phyloP scores from a whole-genome alignment of 2,113 vertebrate species.

The Terrapene triunguis region DNA sequence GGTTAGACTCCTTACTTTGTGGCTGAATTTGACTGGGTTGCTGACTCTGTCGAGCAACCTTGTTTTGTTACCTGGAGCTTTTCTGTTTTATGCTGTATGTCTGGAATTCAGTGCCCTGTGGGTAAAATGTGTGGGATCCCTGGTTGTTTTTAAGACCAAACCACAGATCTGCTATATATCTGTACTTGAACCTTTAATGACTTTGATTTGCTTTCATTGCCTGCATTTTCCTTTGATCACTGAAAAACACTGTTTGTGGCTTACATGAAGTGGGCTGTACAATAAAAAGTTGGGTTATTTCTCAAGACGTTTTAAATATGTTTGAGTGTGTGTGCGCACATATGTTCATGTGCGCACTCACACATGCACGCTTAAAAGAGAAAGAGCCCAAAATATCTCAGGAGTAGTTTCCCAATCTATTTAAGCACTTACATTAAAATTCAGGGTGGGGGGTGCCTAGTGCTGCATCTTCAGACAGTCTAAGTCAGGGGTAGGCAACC shows the following conservation, averaged over 20 bases:
- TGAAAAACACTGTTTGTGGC: neutral
- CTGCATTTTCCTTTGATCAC: neutral
- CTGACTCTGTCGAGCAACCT: neutral
- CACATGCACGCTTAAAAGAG: neutral
- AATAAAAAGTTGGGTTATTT: neutral
- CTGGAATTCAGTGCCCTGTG: neutral
- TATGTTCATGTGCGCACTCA: neutral
- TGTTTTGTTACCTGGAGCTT: neutral
- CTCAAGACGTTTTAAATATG: neutral
- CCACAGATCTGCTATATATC: constrained; percentile 7
- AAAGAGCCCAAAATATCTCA: neutral
- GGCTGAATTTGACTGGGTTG: neutral
- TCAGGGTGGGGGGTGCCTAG: neutral
- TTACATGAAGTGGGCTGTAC: neutral
- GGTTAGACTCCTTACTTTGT: neutral
- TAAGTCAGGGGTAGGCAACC: neutral
- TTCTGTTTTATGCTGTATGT: neutral
- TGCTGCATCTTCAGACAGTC: neutral
- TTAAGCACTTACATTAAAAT: constrained; percentile 45
- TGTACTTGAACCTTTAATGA: neutral
- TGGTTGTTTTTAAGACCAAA: neutral
- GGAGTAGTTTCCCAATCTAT: constrained; percentile 16
- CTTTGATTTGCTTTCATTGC: constrained; percentile 23
- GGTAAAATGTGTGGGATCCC: neutral
- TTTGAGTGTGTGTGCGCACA: neutral